These are phyloP conservation scores for Delichon dasypus DNA, from an alignment of 2,797 vertebrate genomes.

Conservation along the genomic window DNA sequence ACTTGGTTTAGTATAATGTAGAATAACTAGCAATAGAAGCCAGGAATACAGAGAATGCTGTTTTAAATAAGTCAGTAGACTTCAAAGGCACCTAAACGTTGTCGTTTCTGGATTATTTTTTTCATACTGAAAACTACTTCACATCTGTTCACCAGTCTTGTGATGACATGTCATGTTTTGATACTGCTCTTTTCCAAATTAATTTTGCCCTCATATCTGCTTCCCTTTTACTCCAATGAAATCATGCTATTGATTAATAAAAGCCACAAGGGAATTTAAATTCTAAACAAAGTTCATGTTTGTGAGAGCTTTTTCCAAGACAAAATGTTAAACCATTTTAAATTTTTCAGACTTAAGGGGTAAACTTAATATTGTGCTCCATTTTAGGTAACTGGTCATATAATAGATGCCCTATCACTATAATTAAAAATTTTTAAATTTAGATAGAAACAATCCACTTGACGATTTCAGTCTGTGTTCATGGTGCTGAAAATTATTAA, in stretches of 20 bases:
- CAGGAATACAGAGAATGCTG: not conserved
- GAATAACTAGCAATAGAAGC: not conserved
- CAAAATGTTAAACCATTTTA: not conserved
- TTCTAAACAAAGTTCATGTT: not conserved
- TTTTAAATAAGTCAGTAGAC: not conserved
- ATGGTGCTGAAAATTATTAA: not conserved
- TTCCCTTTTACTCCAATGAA: slow-evolving; percentile 29
- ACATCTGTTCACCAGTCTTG: not conserved
- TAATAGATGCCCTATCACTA: not conserved
- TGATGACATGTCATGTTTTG: not conserved
- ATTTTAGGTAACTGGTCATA: not conserved
- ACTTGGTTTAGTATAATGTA: not conserved
- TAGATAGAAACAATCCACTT: not conserved
- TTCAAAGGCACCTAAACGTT: not conserved
- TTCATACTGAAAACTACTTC: not conserved
- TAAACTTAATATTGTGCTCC: not conserved
- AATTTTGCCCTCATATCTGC: not conserved
- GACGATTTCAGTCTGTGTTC: not conserved
- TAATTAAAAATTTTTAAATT: slow-evolving; percentile 3
- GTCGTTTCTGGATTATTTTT: not conserved
- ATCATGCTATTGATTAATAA: slow-evolving; percentile 3
- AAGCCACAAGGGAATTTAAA: slow-evolving; percentile 1
- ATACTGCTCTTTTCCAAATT: not conserved
- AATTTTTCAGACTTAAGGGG: not conserved
- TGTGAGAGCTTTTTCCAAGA: not conserved